Base-by-base conservation (phyloP, 2,888 invertebrate species). In the Caenorhabditis panamensis region DNA sequence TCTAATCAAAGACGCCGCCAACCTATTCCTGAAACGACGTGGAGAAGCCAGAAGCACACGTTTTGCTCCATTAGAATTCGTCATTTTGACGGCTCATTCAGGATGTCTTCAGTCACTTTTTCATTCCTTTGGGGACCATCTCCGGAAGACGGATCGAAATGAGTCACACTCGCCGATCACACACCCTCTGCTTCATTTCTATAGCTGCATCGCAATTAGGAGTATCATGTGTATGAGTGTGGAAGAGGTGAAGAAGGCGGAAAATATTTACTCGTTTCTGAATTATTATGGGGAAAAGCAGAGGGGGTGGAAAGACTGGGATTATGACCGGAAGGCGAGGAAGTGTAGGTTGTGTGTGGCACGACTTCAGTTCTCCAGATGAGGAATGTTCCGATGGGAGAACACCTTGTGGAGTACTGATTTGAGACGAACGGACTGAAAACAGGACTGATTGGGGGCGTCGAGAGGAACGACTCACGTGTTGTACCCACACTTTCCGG, bases 391-490 rank as follows among this genome's bases (percentile, higher is more conserved):
- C 49, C 20, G 5, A 44, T 31, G 49, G n/a, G n/a, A n/a, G 59
- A 41, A 28, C 26, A 9, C 20, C 4, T 63, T 63, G 2, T 4
- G 26, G 9, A 53, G 9, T 16, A 41, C 24, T n/a, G 44, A 54
- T 28, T 41, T 24, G 37, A 56, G 26, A 41, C 26, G 4, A 9
- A 16, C 6, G 1, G 31, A 0, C 49, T 37, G 51, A 59, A 59
- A 59, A n/a, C n/a, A n/a, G n/a, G n/a, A n/a, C n/a, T n/a, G n/a
- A n/a, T n/a, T n/a, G n/a, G n/a, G n/a, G n/a, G n/a, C n/a, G n/a
- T n/a, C n/a, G n/a, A n/a, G n/a, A n/a, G n/a, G n/a, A n/a, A 59
- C 49, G 49, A 20, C 68, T 69, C 59, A 69, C 69, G 3, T 69
- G 49, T 13, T 51, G 69, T 41, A 61, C 53, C 28, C 37, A 69